Evolutionary conservation across 2,888 invertebrate genomes (phyloP).

Genomic region (Acrobasis consociella): DNA sequence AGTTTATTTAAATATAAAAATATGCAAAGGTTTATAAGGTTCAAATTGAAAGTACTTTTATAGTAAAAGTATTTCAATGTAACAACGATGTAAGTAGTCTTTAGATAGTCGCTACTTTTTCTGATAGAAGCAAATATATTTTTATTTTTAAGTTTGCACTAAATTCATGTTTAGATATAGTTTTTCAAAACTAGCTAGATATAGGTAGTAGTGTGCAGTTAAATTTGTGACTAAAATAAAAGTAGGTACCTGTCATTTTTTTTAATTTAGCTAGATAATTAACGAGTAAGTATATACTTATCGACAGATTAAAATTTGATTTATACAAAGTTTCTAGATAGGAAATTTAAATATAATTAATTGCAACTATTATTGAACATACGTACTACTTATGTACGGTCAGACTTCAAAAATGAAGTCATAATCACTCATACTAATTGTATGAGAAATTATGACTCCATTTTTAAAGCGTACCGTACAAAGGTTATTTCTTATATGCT

Average conservation of each 20-base stretch:
- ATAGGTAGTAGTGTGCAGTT: not conserved
- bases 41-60: not conserved
- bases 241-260: not conserved
- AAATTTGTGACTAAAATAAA: conserved; percentile 11
- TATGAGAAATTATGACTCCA: no score
- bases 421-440: no score
- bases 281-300: not conserved
- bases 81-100: not conserved
- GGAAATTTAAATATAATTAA: not conserved
- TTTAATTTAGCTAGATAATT: not conserved
- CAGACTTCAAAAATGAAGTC: no score
- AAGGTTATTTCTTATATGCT: not conserved
- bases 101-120: not conserved
- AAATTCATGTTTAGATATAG: not conserved
- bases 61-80: not conserved
- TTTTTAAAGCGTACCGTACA: no score
- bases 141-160: not conserved
- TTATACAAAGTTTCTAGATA: not conserved
- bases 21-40: not conserved
- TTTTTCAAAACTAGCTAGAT: not conserved
- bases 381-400: not conserved
- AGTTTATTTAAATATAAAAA: not conserved
- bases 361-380: not conserved
- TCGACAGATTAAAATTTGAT: not conserved
- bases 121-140: not conserved